These are phyloP conservation scores for Colinus virginianus DNA, from an alignment of 2,113 vertebrate genomes.

Conservation along the genomic window DNA sequence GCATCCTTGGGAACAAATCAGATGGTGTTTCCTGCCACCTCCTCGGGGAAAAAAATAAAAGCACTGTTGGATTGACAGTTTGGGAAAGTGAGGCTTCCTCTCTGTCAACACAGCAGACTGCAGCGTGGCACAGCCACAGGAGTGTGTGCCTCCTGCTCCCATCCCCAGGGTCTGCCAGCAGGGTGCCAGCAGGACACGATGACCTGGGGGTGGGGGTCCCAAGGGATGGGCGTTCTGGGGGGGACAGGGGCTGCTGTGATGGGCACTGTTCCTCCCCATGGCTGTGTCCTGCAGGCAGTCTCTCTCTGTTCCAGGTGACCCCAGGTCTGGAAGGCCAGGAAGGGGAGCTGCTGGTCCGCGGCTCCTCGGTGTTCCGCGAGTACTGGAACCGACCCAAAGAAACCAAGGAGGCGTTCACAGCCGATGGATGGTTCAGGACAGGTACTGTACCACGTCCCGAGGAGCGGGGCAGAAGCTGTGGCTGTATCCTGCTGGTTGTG, in stretches of 20 bases:
- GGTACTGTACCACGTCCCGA: slow-evolving; percentile 64
- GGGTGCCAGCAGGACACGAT: too few relatives aligned
- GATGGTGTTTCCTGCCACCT: slow-evolving; percentile 24
- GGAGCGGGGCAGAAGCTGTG: not conserved
- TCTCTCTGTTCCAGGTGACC: slow-evolving; percentile 78
- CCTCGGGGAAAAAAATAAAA: not conserved
- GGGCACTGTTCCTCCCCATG: too few relatives aligned
- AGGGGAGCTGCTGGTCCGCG: slow-evolving; percentile 90
- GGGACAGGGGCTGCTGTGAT: too few relatives aligned
- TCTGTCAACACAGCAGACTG: not conserved
- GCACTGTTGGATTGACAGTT: not conserved
- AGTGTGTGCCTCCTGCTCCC: too few relatives aligned
- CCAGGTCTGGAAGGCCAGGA: slow-evolving; percentile 86
- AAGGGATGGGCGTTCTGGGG: too few relatives aligned
- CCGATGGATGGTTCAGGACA: slow-evolving; percentile 94
- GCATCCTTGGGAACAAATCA: not conserved
- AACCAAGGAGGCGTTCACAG: slow-evolving; percentile 84
- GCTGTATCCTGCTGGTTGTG: not conserved
- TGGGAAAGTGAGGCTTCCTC: not conserved
- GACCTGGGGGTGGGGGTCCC: too few relatives aligned
- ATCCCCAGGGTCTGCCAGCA: too few relatives aligned
- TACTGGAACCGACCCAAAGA: slow-evolving; percentile 93
- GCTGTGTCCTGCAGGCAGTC: accelerated
- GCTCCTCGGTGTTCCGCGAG: slow-evolving; percentile 88
- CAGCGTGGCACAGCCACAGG: not conserved